Percentiles rank a stretch among this genome's conserved stretches.
phyloP scores from a whole-genome alignment of 1,140 invertebrate genomes.

The Saxidomus purpurata region DNA sequence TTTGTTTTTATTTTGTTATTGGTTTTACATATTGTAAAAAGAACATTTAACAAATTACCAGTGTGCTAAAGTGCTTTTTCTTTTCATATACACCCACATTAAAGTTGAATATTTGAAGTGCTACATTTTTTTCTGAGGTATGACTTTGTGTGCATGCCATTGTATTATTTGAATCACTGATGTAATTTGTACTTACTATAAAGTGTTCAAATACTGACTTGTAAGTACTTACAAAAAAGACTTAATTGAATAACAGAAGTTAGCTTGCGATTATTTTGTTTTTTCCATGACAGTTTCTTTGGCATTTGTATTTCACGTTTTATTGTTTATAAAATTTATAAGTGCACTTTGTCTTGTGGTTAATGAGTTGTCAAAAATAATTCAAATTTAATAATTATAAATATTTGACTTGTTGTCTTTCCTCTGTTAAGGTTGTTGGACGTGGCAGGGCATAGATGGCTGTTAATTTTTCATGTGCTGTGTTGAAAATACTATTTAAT shows the following conservation, averaged over 20 bases:
- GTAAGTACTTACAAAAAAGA: not conserved
- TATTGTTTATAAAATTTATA: not conserved
- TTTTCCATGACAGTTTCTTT: no score
- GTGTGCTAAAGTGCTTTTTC: not conserved
- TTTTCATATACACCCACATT: not conserved
- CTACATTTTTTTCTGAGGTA: not conserved
- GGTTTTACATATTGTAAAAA: slow-evolving; percentile 20
- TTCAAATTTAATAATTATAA: no score
- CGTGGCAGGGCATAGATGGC: no score
- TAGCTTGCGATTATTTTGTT: no score
- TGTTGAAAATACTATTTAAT: no score
- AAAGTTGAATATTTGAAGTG: not conserved
- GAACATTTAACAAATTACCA: slow-evolving; percentile 18
- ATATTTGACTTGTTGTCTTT: no score
- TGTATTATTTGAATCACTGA: not conserved
- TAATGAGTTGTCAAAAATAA: no score
- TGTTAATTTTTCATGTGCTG: no score
- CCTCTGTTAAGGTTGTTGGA: no score
- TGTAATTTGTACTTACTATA: not conserved
- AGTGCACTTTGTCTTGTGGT: not conserved
- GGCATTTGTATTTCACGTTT: not conserved
- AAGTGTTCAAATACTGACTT: not conserved
- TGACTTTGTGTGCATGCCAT: not conserved
- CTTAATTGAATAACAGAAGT: not conserved
- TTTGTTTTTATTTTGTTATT: slow-evolving; percentile 19